Percentiles rank a stretch among this genome's conserved stretches.
Evolutionary conservation across 2,113 vertebrate species (phyloP).

Genomic region (Clupea harengus): DNA sequence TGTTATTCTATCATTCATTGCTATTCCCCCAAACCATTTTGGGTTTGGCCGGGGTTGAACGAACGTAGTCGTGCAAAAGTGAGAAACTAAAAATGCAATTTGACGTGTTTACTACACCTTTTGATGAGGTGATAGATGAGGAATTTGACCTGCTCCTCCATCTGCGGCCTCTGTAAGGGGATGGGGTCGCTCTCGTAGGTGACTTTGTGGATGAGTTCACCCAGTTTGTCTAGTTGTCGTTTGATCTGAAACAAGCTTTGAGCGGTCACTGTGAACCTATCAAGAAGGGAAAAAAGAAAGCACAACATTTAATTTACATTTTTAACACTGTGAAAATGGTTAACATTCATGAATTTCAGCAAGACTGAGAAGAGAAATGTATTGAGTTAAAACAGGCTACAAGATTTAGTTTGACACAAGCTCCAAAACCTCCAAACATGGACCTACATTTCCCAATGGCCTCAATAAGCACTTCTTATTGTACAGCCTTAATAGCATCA

Average conservation of each 20-base stretch:
- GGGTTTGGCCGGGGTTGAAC: neutral
- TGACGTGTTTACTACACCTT: constrained; percentile 71
- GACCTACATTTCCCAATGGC: neutral
- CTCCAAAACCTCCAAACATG: too few species aligned
- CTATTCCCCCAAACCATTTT: neutral
- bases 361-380: neutral
- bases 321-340: too few species aligned
- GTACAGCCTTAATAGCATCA: neutral
- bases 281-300: neutral
- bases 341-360: neutral
- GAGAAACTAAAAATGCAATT: too few species aligned
- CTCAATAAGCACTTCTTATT: neutral
- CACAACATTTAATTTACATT: neutral
- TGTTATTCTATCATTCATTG: neutral
- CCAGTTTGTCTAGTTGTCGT: constrained; percentile 90
- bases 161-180: constrained; percentile 81
- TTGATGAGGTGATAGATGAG: constrained; percentile 90
- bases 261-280: constrained; percentile 86
- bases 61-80: neutral
- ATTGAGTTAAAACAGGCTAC: neutral
- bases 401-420: too few species aligned
- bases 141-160: constrained; percentile 86
- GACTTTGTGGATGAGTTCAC: constrained; percentile 86
- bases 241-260: constrained; percentile 96
- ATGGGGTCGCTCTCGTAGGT: constrained; percentile 94